Evolutionary conservation across 1,140 invertebrate species (phyloP).

Genomic region (Gonioctena quinquepunctata): DNA sequence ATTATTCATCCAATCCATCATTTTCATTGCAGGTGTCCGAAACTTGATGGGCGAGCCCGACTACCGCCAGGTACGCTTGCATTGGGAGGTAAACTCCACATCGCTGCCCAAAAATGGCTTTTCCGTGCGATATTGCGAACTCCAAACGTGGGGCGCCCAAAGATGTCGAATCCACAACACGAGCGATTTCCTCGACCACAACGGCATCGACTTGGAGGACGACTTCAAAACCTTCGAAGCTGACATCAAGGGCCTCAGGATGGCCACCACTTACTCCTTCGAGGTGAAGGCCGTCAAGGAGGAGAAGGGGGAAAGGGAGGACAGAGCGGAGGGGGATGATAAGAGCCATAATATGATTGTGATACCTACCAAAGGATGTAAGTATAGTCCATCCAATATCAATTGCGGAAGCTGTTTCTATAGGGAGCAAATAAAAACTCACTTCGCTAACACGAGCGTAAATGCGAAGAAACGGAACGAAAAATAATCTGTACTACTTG

Average conservation of each 20-base stretch:
- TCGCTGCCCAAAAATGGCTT: slow-evolving; percentile 57
- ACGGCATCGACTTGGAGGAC: slow-evolving; percentile 42
- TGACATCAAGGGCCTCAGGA: slow-evolving; percentile 66
- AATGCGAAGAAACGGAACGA: no score
- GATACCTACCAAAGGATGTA: slow-evolving; percentile 76
- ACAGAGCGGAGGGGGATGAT: slow-evolving; percentile 47
- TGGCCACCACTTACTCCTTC: slow-evolving; percentile 80
- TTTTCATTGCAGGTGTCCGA: slow-evolving; percentile 62
- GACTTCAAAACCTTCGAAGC: slow-evolving; percentile 56
- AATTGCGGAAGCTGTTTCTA: no score
- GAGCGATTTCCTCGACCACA: slow-evolving; percentile 18
- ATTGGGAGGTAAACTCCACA: slow-evolving; percentile 61
- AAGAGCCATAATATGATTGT: slow-evolving; percentile 65
- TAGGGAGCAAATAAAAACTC: no score
- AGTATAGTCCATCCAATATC: no score
- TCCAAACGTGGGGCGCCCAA: slow-evolving; percentile 75
- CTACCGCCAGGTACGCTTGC: slow-evolving; percentile 70
- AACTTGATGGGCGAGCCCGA: slow-evolving; percentile 72
- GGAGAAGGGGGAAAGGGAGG: slow-evolving; percentile 44
- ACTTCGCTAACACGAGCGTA: no score
- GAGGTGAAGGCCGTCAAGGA: slow-evolving; percentile 63
- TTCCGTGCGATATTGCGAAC: slow-evolving; percentile 73
- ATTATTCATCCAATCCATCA: no score
- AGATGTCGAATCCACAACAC: slow-evolving; percentile 66
- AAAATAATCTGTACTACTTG: no score